Evolutionary conservation across 2,888 invertebrate species (phyloP), one percentile per base, ranked within the genome.

Genomic region (Pseudeuparius sepicola): DNA sequence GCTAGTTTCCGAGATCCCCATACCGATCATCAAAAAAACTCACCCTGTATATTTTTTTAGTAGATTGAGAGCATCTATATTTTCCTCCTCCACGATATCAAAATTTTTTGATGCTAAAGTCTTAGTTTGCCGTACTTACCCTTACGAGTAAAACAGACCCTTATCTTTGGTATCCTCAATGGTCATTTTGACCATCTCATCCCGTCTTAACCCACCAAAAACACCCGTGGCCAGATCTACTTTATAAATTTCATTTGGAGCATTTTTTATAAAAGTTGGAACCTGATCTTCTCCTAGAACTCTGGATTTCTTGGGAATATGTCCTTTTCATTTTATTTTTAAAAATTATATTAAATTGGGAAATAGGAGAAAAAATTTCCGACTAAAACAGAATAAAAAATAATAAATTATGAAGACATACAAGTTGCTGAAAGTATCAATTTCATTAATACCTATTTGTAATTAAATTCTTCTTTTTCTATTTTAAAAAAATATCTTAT

Each of bases 261-360:
- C 44, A 31, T 40, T 17, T 18, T 44, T 41, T 16, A 48, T 32
- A 38, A 47, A 45, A 9, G 10, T 33, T 31, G 36, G 32, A 29
- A 47, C 41, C 17, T 45, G 30, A 11, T 45, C 42, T 20, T 38
- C 29, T 31, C 41, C 35, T 18, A 47, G 45, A 41, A 43, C 32
- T 17, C 43, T 41, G 5, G 42, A 44, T 41, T 47, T 47, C 20
- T 44, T 43, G 10, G 35, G 37, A 31, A 34, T 24, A 17, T 46
- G 47, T 34, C 42, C 44, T 34, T 42, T 40, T 10, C 32, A 41
- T 25, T 27, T 32, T 35, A 32, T 13, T 39, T 47, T 47, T 10
- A 29, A 25, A 16, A 23, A 18, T 31, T 14, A 6, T 7, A 33
- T 31, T 5, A 24, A 6, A 11, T 5, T 14, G 10, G 6, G 20